Conservation (phyloP, 92 coral and sea anemone genomes). For the Heliopora coerulea region DNA sequence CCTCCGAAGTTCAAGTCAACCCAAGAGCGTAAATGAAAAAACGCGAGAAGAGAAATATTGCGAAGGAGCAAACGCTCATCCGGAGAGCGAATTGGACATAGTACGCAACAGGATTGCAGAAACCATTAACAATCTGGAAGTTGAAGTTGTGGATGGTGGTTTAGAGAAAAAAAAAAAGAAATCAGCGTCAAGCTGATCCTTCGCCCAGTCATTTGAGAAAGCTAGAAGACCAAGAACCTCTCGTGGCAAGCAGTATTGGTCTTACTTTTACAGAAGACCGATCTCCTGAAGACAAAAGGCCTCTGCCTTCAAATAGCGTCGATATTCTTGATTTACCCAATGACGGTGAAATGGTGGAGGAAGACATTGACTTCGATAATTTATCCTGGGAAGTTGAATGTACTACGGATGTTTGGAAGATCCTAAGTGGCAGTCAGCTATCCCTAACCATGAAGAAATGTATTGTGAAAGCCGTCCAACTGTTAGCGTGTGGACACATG, state of each 20-base stretch:
- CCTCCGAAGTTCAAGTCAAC: background rate
- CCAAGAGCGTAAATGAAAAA: background rate
- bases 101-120: background rate
- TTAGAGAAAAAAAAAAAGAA: background rate
- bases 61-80: background rate
- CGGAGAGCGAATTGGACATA: background rate
- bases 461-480: slow-evolving; percentile 62
- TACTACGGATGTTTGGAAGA: slow-evolving; percentile 82
- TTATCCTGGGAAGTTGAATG: slow-evolving; percentile 95
- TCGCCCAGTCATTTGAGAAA: background rate
- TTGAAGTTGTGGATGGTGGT: too few relatives aligned
- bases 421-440: slow-evolving; percentile 59
- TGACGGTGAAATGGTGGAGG: background rate
- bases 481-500: slow-evolving; percentile 89
- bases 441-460: slow-evolving; percentile 40
- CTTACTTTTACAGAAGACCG: background rate
- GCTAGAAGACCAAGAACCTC: background rate
- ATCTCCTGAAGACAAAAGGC: background rate
- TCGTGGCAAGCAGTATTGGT: background rate
- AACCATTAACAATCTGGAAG: too few relatives aligned
- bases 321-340: background rate
- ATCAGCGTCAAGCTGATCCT: background rate
- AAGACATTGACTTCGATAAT: slow-evolving; percentile 53
- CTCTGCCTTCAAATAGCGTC: background rate
- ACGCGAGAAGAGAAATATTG: background rate